Evolutionary conservation across 2,797 vertebrate genomes (phyloP).

Genomic region (Falco columbarius): DNA sequence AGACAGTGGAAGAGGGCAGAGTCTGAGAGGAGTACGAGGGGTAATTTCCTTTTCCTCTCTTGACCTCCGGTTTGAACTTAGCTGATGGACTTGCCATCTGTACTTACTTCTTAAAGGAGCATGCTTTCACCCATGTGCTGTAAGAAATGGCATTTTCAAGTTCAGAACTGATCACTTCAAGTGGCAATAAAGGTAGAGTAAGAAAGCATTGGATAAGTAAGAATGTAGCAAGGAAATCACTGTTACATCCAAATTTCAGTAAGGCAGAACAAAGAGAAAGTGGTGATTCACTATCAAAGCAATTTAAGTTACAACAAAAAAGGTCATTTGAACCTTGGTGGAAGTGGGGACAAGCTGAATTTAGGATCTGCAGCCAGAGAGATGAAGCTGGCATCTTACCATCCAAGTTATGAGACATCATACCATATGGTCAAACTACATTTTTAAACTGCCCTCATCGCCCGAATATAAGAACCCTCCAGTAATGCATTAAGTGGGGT

Average conservation of each 20-base stretch:
- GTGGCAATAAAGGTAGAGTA: background rate
- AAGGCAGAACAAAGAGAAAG: background rate
- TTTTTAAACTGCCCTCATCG: background rate
- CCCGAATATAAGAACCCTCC: background rate
- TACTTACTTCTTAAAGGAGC: slow-evolving; percentile 55
- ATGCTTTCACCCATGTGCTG: background rate
- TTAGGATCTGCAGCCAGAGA: background rate
- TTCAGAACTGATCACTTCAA: slow-evolving; percentile 49
- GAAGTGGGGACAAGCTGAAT: background rate
- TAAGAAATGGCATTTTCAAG: slow-evolving; percentile 52
- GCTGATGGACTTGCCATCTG: slow-evolving; percentile 71
- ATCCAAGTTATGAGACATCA: background rate
- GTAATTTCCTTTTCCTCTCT: slow-evolving; percentile 65
- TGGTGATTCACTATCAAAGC: background rate
- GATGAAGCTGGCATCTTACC: background rate
- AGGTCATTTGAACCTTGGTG: background rate
- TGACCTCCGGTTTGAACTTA: slow-evolving; percentile 66
- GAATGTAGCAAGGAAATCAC: background rate
- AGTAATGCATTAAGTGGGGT: slow-evolving; percentile 31
- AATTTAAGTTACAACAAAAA: background rate
- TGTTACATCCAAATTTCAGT: background rate
- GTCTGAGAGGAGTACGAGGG: slow-evolving; percentile 3
- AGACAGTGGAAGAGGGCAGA: slow-evolving; percentile 51
- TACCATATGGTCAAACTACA: background rate
- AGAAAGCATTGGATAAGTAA: background rate